Evolutionary conservation across 1,140 invertebrate species (phyloP).

Genomic region (Drosophila ohnishii): DNA sequence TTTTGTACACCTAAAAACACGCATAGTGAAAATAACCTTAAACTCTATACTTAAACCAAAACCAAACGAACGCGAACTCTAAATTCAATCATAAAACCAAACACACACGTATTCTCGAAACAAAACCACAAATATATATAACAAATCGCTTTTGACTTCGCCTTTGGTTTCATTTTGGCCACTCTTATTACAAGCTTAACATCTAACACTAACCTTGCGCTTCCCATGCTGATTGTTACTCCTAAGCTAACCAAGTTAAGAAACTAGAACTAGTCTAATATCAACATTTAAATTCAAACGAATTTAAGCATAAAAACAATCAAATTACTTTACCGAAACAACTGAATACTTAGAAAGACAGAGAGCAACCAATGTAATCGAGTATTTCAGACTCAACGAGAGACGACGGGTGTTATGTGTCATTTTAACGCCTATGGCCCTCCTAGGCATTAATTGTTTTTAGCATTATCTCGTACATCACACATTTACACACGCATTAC

Average conservation of each 20-base stretch:
- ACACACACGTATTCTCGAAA: conserved; percentile 30
- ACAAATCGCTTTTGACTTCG: conserved; percentile 40
- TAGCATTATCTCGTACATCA: conserved; percentile 49
- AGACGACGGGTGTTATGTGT: conserved; percentile 38
- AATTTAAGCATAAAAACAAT: conserved; percentile 81
- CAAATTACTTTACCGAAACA: conserved; percentile 74
- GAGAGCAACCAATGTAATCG: conserved; percentile 43
- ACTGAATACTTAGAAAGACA: conserved; percentile 45
- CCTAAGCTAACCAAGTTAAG: conserved; percentile 31
- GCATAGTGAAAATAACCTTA: conserved; percentile 22
- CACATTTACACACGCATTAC: conserved; percentile 52
- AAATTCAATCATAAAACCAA: conserved; percentile 19
- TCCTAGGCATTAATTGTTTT: conserved; percentile 46
- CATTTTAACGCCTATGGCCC: conserved; percentile 43
- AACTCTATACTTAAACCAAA: conserved; percentile 15
- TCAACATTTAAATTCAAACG: conserved; percentile 78
- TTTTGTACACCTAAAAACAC: conserved; percentile 42
- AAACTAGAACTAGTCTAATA: conserved; percentile 63
- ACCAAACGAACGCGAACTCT: conserved; percentile 21
- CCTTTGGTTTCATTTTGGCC: conserved; percentile 36
- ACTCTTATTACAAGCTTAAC: conserved; percentile 33
- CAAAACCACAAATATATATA: conserved; percentile 55
- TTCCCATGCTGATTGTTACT: conserved; percentile 58
- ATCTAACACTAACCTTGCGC: conserved; percentile 42
- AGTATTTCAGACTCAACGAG: conserved; percentile 33